A percentile compares a stretch with the other conserved stretches of the same genome.
Conservation (phyloP, 2,113 vertebrate genomes). For the Uropsilus gracilis region DNA sequence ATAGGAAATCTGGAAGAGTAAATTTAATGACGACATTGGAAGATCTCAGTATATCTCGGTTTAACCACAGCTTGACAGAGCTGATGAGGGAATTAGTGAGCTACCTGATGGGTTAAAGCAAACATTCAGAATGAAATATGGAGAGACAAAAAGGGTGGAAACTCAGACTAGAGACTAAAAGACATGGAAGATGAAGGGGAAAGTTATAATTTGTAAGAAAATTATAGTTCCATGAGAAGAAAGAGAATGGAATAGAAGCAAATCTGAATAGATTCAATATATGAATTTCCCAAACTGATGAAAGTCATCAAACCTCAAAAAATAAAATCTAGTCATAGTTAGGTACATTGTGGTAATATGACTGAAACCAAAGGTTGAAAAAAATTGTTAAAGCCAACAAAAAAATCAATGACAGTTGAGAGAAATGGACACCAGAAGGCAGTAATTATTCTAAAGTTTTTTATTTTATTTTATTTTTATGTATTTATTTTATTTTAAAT, state of each 20-base stretch:
- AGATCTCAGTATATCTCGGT: not conserved
- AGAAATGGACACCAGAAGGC: not conserved
- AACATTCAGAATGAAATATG: not conserved
- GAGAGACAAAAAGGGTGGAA: not conserved
- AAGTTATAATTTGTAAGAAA: not conserved
- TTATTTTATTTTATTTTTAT: too few relatives aligned
- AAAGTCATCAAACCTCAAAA: conserved; percentile 14
- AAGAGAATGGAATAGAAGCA: not conserved
- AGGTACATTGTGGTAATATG: not conserved
- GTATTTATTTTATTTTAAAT: too few relatives aligned
- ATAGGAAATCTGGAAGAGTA: not conserved
- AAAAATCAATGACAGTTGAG: not conserved
- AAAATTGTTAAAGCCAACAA: not conserved
- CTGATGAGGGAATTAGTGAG: not conserved
- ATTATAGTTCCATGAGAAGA: not conserved
- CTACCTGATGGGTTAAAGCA: not conserved
- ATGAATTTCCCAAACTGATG: not conserved
- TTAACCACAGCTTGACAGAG: not conserved
- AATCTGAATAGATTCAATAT: not conserved
- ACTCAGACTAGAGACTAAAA: not conserved
- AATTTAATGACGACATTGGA: not conserved
- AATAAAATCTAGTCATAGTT: not conserved
- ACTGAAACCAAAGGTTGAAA: not conserved
- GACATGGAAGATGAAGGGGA: not conserved
- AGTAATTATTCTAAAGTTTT: conserved; percentile 10